These are phyloP conservation scores for Drosophila parabipectinata DNA, from an alignment of 1,140 invertebrate genomes.

Conservation along the genomic window DNA sequence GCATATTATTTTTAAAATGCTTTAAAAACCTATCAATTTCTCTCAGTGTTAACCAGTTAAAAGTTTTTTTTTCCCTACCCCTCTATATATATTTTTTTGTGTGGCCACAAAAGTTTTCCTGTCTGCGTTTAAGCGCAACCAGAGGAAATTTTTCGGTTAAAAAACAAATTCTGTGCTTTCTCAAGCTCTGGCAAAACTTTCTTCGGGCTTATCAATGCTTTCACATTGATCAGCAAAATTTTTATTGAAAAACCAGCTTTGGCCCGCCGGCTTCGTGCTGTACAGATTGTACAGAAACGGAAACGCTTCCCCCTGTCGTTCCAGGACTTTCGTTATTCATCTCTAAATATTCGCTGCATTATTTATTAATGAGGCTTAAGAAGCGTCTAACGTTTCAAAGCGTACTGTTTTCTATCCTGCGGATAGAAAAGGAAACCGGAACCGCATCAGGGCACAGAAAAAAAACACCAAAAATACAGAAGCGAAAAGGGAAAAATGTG, in stretches of 20 bases:
- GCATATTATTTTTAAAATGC: not conserved
- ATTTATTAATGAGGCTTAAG: slow-evolving; percentile 81
- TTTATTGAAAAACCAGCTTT: slow-evolving; percentile 45
- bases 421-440: slow-evolving; percentile 42
- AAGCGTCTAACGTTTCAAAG: slow-evolving; percentile 79
- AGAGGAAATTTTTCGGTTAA: slow-evolving; percentile 54
- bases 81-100: not conserved
- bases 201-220: slow-evolving; percentile 69
- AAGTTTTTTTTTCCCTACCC: slow-evolving; percentile 49
- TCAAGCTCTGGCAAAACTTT: slow-evolving; percentile 55
- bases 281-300: slow-evolving; percentile 1
- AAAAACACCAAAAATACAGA: slow-evolving; percentile 3
- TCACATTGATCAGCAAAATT: slow-evolving; percentile 46
- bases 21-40: not conserved
- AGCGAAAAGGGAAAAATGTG: slow-evolving; percentile 64
- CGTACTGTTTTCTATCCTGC: slow-evolving; percentile 5
- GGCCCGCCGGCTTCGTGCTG: too few species aligned
- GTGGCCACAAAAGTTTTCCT: slow-evolving; percentile 68
- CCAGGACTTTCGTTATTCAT: slow-evolving; percentile 27
- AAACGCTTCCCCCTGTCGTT: slow-evolving; percentile 10
- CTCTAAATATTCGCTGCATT: slow-evolving; percentile 63
- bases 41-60: slow-evolving; percentile 62
- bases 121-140: slow-evolving; percentile 75
- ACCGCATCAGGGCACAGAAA: slow-evolving; percentile 8
- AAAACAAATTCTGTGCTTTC: slow-evolving; percentile 46